These are phyloP conservation scores for Oasisia sp. DNA, from an alignment of 2,888 invertebrate genomes.

Conservation along the genomic window DNA sequence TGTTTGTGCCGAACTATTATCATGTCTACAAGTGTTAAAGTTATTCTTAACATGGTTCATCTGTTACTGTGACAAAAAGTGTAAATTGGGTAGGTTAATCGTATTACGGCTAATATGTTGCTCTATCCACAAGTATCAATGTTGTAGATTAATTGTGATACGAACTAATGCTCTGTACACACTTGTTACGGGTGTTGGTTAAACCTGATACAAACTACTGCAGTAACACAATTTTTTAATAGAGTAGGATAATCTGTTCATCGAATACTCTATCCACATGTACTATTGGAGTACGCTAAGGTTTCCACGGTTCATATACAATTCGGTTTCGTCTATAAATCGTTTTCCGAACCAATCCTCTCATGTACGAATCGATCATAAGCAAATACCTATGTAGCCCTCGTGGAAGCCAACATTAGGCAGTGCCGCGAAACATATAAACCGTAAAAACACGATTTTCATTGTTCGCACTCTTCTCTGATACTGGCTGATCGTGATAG, in stretches of 20 bases:
- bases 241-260: too few relatives aligned
- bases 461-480: neutral
- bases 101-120: too few relatives aligned
- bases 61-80: too few relatives aligned
- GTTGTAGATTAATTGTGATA: too few relatives aligned
- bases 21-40: neutral
- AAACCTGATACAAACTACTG: too few relatives aligned
- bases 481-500: neutral
- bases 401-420: neutral
- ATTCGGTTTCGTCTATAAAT: neutral
- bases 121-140: too few relatives aligned
- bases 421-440: neutral
- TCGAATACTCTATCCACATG: too few relatives aligned
- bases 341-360: neutral
- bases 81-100: too few relatives aligned
- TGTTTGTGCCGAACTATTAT: neutral
- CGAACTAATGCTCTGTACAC: too few relatives aligned
- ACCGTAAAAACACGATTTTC: neutral
- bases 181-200: too few relatives aligned
- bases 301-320: neutral
- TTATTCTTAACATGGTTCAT: too few relatives aligned
- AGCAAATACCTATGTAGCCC: neutral
- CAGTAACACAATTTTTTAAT: too few relatives aligned
- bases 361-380: neutral
- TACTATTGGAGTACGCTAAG: neutral